Base-by-base conservation (phyloP, 2,113 vertebrate genomes). In the Caranx ignobilis region DNA sequence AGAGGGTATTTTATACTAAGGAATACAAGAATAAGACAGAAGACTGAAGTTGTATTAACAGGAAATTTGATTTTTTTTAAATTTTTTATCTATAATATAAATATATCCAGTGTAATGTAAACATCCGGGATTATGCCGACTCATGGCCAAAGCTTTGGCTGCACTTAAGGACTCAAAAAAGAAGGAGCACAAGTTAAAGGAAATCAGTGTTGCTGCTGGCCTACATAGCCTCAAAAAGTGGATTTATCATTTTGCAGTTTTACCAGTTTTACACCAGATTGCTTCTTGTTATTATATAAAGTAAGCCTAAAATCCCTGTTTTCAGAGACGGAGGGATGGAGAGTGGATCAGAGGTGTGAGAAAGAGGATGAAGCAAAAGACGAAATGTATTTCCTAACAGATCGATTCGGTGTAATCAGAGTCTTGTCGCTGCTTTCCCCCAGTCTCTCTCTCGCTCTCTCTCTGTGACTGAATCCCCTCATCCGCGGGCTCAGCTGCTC, bases 281-380 rank as follows among this genome's bases (percentile, higher is more conserved):
- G 88, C 74, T 76, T 88, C 86, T 86, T 81, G 79, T 85, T 85
- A 86, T 79, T 82, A 61, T 60, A 39, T 80, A 75, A 59, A 82
- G 57, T 86, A 91, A 90, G 77, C 91, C 70, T 85, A 31, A 91
- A 91, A 91, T 86, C 91, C 81, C 13, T 82, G 67, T 64, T 64
- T 73, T 61, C 57, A 56, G 65, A 0, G 18, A 31, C 39, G 55
- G 32, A n/a, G 47, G 37, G 50, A 50, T 55, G 59, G 16, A 84
- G 77, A 47, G 65, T 54, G 50, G 50, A 70, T 80, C 32, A 43
- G n/a, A 81, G 63, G 43, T 81, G 81, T 68, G 68, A 88, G 72
- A 86, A 77, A 79, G 47, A 57, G 55, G 76, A 79, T 73, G 59
- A 80, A 86, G 62, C 47, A 61, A 78, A 77, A 72, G 47, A 81